Evolutionary conservation across 2,797 vertebrate species (phyloP).

Genomic region (Ctenopoma kingsleyae): DNA sequence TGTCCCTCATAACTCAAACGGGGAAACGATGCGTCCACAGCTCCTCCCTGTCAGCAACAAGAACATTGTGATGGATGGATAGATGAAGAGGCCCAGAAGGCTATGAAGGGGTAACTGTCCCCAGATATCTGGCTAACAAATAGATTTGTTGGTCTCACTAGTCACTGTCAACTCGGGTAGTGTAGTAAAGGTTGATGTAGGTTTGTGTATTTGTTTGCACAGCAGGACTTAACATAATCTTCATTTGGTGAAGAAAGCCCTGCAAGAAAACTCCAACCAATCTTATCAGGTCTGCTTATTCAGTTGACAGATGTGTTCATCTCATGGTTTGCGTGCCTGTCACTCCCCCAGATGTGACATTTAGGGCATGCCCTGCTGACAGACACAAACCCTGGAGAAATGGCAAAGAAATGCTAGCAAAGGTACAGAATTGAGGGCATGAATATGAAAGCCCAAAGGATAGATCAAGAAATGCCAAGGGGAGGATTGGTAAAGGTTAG

Average conservation of each 20-base stretch:
- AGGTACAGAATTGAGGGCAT: constrained; percentile 28
- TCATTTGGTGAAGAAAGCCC: neutral
- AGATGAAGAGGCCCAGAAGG: constrained; percentile 28
- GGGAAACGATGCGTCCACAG: constrained; percentile 56
- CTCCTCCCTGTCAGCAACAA: constrained; percentile 56
- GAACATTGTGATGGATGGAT: constrained; percentile 68
- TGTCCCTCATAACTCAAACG: constrained; percentile 62
- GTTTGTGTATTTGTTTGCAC: constrained; percentile 9
- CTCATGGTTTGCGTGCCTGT: neutral
- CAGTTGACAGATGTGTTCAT: constrained; percentile 8
- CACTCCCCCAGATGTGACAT: constrained; percentile 41
- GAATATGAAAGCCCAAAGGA: constrained; percentile 43
- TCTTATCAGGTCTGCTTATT: neutral
- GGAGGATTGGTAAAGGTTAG: constrained; percentile 65
- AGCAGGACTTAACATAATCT: neutral
- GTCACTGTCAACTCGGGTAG: constrained; percentile 52
- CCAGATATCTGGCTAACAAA: constrained; percentile 57
- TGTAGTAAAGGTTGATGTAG: constrained; percentile 12
- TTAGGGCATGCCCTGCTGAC: constrained; percentile 11
- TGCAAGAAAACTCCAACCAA: neutral
- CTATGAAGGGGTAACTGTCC: constrained; percentile 37
- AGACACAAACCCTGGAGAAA: constrained; percentile 41
- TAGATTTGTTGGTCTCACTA: constrained; percentile 48
- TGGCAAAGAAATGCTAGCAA: constrained; percentile 30
- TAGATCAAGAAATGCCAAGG: constrained; percentile 44